A percentile compares a stretch with the other conserved stretches of the same genome.
phyloP scores from a whole-genome alignment of 2,113 vertebrate species.

The Saccopteryx bilineata region DNA sequence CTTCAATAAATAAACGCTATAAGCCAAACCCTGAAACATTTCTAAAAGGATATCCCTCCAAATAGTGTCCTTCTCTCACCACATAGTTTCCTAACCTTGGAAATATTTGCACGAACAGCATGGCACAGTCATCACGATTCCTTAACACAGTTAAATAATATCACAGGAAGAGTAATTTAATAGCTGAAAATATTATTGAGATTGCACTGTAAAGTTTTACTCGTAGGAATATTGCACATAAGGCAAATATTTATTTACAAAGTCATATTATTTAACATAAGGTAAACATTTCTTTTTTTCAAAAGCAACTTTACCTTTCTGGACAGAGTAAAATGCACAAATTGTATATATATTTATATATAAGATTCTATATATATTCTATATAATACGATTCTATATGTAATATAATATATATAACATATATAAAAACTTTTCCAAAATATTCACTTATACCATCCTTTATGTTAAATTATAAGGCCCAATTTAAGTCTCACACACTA shows the following conservation, averaged over 20 bases:
- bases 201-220: not conserved
- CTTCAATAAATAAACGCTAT: not conserved
- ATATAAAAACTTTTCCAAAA: not conserved
- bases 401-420: not conserved
- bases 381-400: not conserved
- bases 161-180: not conserved
- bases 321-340: not conserved
- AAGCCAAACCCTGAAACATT: not conserved
- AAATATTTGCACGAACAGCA: not conserved
- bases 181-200: not conserved
- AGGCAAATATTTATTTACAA: slow-evolving; percentile 14
- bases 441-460: not conserved
- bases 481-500: not conserved
- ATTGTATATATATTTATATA: not conserved
- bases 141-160: not conserved
- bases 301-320: not conserved
- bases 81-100: not conserved
- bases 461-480: not conserved
- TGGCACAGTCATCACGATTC: slow-evolving; percentile 6
- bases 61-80: not conserved
- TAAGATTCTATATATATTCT: too few species aligned
- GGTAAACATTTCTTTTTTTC: not conserved
- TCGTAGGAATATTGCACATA: not conserved
- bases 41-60: not conserved
- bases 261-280: not conserved